phyloP scores from a whole-genome alignment of 1,140 invertebrate species.

The Drosophila guanche region DNA sequence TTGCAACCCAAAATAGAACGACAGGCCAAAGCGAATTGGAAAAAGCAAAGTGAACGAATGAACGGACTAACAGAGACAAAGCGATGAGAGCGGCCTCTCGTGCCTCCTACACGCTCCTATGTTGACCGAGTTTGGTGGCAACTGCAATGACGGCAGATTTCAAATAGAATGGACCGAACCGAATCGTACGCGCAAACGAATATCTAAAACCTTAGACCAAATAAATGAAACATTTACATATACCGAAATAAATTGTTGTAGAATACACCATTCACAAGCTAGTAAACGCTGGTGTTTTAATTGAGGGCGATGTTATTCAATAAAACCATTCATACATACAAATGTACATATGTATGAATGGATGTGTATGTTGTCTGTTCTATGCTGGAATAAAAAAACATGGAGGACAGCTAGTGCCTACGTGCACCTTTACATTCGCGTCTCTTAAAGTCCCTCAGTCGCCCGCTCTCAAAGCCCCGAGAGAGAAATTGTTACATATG shows the following conservation, averaged over 20 bases:
- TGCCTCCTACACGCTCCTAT: conserved; percentile 31
- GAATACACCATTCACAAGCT: too few relatives aligned
- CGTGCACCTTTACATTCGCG: conserved; percentile 37
- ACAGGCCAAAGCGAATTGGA: conserved; percentile 24
- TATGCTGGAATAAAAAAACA: conserved; percentile 17
- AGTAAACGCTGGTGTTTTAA: too few relatives aligned
- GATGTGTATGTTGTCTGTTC: conserved; percentile 14
- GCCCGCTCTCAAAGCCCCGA: conserved; percentile 20
- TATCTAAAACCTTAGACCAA: too few relatives aligned
- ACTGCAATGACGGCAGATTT: conserved; percentile 33
- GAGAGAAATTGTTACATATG: conserved; percentile 51
- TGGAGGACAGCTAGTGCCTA: conserved; percentile 38
- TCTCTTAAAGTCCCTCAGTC: conserved; percentile 3
- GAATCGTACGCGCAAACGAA: too few relatives aligned
- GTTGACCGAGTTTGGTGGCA: conserved; percentile 17
- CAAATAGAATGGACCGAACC: conserved; percentile 7
- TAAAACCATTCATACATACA: too few relatives aligned
- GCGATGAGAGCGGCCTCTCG: conserved; percentile 28
- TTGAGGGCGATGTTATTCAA: too few relatives aligned
- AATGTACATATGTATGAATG: not conserved
- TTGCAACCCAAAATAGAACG: conserved; percentile 47
- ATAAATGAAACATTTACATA: too few relatives aligned
- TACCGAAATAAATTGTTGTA: too few relatives aligned
- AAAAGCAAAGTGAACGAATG: conserved; percentile 23
- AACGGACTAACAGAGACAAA: conserved; percentile 20